These are phyloP conservation scores for Microtus richardsoni DNA, from an alignment of 2,113 vertebrate genomes.

Conservation along the genomic window DNA sequence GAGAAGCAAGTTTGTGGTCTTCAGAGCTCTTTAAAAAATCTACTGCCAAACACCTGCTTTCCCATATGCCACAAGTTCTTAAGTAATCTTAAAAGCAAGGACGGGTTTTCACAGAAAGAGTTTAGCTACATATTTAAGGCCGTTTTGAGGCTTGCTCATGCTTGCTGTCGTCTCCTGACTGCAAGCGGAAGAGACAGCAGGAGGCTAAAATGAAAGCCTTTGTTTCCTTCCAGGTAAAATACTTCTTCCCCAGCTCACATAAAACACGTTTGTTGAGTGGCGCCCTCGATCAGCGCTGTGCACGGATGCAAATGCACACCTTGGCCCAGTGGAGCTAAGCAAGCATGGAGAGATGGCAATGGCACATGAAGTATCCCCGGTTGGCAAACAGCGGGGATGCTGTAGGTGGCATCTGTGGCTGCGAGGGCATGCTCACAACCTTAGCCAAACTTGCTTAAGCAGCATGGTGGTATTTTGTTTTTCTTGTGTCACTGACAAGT, in stretches of 20 bases:
- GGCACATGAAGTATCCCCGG: not conserved
- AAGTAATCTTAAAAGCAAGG: slow-evolving; percentile 29
- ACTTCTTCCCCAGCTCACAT: slow-evolving; percentile 16
- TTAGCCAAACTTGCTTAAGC: not conserved
- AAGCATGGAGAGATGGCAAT: not conserved
- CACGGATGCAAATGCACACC: not conserved
- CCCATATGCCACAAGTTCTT: slow-evolving; percentile 31
- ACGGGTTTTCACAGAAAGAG: slow-evolving; percentile 36
- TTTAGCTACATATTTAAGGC: slow-evolving; percentile 46
- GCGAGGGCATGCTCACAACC: not conserved
- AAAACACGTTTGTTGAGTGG: not conserved
- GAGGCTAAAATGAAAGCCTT: slow-evolving; percentile 40
- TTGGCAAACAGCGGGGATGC: not conserved
- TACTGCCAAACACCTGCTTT: slow-evolving; percentile 60
- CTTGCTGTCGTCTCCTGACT: slow-evolving; percentile 10
- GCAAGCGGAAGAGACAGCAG: slow-evolving; percentile 5
- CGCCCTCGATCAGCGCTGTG: not conserved
- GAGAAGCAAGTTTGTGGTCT: slow-evolving; percentile 61
- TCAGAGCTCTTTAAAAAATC: slow-evolving; percentile 51
- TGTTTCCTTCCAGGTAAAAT: slow-evolving; percentile 41
- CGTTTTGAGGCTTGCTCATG: slow-evolving; percentile 29
- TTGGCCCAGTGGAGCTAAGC: not conserved
- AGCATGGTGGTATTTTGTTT: not conserved
- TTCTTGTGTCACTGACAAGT: not conserved
- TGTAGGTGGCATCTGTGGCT: not conserved